Percentiles rank a stretch among this genome's conserved stretches.
phyloP scores from a whole-genome alignment of 2,113 vertebrate species.

The Ibidorhyncha struthersii region DNA sequence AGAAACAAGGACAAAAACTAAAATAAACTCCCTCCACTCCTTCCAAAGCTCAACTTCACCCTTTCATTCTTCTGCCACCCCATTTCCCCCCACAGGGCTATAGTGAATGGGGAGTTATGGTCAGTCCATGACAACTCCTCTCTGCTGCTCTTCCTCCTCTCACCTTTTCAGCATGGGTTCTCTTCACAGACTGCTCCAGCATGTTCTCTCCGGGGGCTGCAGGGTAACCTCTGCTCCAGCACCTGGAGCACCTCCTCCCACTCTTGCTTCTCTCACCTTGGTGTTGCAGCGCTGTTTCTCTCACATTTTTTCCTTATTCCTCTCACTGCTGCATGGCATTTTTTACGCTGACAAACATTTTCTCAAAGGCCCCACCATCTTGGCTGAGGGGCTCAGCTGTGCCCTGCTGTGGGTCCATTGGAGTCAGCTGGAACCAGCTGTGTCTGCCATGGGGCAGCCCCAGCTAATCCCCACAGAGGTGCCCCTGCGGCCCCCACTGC shows the following conservation, averaged over 20 bases:
- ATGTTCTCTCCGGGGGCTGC: not conserved
- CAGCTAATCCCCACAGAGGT: not conserved
- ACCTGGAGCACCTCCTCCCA: rapidly evolving
- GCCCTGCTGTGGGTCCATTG: rapidly evolving
- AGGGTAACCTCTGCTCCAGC: not conserved
- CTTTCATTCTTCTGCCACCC: not conserved
- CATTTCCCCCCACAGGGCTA: rapidly evolving
- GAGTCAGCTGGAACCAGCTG: rapidly evolving
- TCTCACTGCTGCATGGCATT: not conserved
- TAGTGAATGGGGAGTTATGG: not conserved
- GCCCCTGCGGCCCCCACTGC: not conserved
- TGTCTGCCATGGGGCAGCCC: rapidly evolving
- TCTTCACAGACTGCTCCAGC: rapidly evolving
- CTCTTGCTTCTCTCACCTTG: not conserved
- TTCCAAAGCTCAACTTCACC: not conserved
- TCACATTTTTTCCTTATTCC: not conserved
- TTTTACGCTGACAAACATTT: not conserved
- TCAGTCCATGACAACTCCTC: not conserved
- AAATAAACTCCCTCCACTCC: not conserved
- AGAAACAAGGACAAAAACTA: not conserved
- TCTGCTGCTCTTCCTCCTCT: not conserved
- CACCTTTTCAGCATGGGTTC: not conserved
- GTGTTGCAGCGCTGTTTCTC: not conserved
- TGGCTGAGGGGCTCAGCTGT: rapidly evolving
- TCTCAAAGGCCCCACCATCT: no score